These are phyloP conservation scores for Fistularia tabacaria DNA, from an alignment of 2,797 vertebrate genomes.

Conservation along the genomic window DNA sequence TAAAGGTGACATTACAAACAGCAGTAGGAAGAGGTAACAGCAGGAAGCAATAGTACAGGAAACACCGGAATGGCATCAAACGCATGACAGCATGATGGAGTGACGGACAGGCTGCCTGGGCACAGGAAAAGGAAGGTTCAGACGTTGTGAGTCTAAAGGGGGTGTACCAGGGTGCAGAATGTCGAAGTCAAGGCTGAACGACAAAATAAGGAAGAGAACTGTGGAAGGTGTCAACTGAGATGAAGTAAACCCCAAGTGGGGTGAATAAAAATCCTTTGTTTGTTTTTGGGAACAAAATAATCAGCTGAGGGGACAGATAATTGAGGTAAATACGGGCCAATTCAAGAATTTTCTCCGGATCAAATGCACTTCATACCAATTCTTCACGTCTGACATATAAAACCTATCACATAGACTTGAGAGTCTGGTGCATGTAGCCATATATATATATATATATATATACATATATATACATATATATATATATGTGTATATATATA, in stretches of 20 bases:
- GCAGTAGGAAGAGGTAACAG: conserved; percentile 7
- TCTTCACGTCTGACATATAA: conserved; percentile 50
- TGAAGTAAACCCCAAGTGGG: background rate
- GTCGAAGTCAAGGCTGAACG: background rate
- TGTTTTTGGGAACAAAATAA: too few relatives aligned
- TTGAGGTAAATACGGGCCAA: too few relatives aligned
- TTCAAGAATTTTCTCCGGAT: conserved; percentile 1
- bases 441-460: too few relatives aligned
- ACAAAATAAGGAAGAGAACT: conserved; percentile 7
- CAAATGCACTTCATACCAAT: conserved; percentile 14
- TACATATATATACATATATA: too few relatives aligned
- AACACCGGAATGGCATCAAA: conserved; percentile 22
- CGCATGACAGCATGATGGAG: conserved; percentile 24
- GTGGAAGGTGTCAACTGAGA: conserved; percentile 19
- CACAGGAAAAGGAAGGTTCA: conserved; percentile 4
- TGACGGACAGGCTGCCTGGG: conserved; percentile 30
- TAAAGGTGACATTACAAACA: conserved; percentile 22
- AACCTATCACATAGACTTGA: conserved; percentile 47
- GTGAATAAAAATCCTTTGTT: conserved; percentile 10
- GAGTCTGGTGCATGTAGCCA: conserved; percentile 16
- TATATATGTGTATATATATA: too few relatives aligned
- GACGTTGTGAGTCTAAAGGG: too few relatives aligned
- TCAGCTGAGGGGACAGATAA: too few relatives aligned
- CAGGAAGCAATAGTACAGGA: background rate
- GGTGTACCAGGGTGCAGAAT: too few relatives aligned